Evolutionary conservation across 2,113 vertebrate species (phyloP), one percentile per base, ranked within the genome.

Genomic region (Zapornia atra): DNA sequence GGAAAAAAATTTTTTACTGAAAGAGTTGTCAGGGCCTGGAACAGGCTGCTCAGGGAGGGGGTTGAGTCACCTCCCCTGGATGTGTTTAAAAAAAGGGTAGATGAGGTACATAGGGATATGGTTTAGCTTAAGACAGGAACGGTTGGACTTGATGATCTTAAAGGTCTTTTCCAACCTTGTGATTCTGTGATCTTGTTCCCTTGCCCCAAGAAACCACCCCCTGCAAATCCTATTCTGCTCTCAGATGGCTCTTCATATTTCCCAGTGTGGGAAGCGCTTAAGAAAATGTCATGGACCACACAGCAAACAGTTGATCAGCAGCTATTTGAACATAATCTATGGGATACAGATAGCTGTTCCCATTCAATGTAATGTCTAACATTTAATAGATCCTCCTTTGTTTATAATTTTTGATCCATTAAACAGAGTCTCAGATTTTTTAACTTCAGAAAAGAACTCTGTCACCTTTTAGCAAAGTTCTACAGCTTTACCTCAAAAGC

Each of bases 201-300:
- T 15, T 2, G 5, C 4, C 17, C 25, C 0, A 0, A 80, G 44
- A 94, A 68, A 34, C 38, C 38, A 4, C 11, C 13, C 4, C 4
- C 6, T 33, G 2, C n/a, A 9, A 24, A 24, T 48, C 28, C 26
- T 87, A 9, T 51, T 92, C 90, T 82, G 31, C 38, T 72, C 34
- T 91, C 31, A 75, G 68, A 38, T 51, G 33, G 36, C 25, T 88
- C 80, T 88, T 95, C 20, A 18, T 25, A 65, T 17, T 71, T 70
- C 36, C 21, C 34, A 82, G 34, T 57, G 46, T 46, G 80, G 53
- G 48, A 68, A 88, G 26, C 51, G 15, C 53, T 92, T 76, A 44
- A 83, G 72, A 80, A 92, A 70, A 44, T 10, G 10, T 24, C 3
- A 31, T 3, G 31, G 33, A 64, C 34, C 11, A 79, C 33, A 64